phyloP scores from a whole-genome alignment of 2,797 vertebrate species.

The Lemur catta region DNA sequence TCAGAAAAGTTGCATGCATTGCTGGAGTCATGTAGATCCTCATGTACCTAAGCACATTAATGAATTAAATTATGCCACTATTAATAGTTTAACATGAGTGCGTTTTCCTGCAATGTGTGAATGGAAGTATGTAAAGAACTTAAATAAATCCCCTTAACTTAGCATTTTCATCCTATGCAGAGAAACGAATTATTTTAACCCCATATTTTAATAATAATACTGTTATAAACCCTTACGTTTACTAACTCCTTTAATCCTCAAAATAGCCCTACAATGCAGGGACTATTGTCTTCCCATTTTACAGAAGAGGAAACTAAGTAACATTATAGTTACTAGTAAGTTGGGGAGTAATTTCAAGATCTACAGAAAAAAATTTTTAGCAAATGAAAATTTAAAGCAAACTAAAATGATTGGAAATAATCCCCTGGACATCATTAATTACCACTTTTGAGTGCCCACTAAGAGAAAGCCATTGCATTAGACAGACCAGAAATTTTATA shows the following conservation, averaged over 20 bases:
- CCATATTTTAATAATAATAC: not conserved
- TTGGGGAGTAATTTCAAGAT: not conserved
- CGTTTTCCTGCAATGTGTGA: not conserved
- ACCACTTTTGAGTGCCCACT: not conserved
- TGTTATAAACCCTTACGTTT: not conserved
- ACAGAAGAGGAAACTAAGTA: not conserved
- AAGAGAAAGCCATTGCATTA: not conserved
- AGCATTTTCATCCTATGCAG: not conserved
- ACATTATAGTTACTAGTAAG: not conserved
- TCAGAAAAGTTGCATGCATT: not conserved
- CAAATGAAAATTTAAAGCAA: not conserved
- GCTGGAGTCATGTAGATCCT: not conserved
- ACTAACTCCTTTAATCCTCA: not conserved
- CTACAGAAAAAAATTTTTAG: not conserved
- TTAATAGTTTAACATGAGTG: not conserved
- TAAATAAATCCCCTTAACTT: not conserved
- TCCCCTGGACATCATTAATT: not conserved
- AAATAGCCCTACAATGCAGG: fast-evolving
- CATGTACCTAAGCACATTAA: not conserved
- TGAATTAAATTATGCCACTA: not conserved
- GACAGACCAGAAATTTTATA: not conserved
- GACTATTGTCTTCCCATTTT: not conserved
- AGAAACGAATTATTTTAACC: not conserved
- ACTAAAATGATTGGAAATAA: not conserved
- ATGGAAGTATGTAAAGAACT: not conserved